Base-by-base conservation (phyloP, 1,140 invertebrate genomes). In the Zelostemma sp. region DNA sequence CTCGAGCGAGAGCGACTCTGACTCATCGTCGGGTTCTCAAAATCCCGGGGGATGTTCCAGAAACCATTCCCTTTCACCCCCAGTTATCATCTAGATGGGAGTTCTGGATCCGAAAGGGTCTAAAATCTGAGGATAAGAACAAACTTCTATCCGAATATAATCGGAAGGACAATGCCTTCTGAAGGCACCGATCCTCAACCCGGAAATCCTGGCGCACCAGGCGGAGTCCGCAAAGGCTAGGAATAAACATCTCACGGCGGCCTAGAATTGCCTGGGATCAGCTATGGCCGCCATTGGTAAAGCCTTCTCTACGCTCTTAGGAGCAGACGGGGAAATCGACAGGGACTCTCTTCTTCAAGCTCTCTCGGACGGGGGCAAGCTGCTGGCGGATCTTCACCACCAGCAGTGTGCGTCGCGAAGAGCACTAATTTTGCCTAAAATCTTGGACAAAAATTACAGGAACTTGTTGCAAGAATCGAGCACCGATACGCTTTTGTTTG, bases 241-340 rank as follows among this genome's bases (percentile, higher is more conserved):
- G 31, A 38, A 65, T 15, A 51, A 65, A 16, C 40, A 50, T 21
- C 51, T 65, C 17, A 12, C 21, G 11, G 12, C 40, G 1, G 28
- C 35, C 14, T 38, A 65, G 38, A 57, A 65, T 38, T 57, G 54
- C 11, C 19, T 65, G 12, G 70, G 73, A n/a, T 65, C 71, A 14
- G 60, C 65, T 41, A 60, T 25, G 21, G 21, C 8, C 21, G 21
- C 21, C 21, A 3, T 25, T 4, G 21, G 21, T 4, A 8, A 25
- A 3, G 21, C 21, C 8, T 4, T 25, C 3, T 4, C 21, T 3
- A 25, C 8, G 21, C 3, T 25, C 21, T 8, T 25, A 8, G 8
- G 8, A 25, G 21, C n/a, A n/a, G n/a, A n/a, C n/a, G n/a, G n/a
- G n/a, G n/a, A n/a, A n/a, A n/a, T n/a, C n/a, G n/a, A n/a, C n/a